Conservation (phyloP, 1,140 invertebrate species). For the Lamellibrachia luymesi region DNA sequence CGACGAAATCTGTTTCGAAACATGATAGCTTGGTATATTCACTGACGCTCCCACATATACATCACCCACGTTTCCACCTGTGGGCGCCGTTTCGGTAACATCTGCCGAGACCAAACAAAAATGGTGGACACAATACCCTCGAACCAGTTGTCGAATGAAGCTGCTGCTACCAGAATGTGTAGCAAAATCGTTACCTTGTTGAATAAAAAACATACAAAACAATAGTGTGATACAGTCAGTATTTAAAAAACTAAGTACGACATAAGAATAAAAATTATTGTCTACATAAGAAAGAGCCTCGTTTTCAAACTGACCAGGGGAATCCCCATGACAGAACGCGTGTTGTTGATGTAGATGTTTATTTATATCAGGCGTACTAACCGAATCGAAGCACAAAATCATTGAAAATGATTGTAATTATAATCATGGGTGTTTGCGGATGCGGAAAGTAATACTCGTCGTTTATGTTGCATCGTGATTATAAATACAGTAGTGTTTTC, state of each 20-base stretch:
- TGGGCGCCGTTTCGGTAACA: not conserved
- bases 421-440: conserved; percentile 48
- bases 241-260: not conserved
- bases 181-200: not conserved
- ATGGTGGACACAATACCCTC: not conserved
- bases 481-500: no score
- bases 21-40: conserved; percentile 16
- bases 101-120: not conserved
- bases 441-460: conserved; percentile 41
- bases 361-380: not conserved
- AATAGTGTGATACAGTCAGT: not conserved
- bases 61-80: not conserved
- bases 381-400: not conserved
- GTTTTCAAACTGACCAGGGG: not conserved
- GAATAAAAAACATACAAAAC: not conserved
- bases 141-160: not conserved
- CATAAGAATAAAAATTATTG: not conserved
- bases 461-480: conserved; percentile 10
- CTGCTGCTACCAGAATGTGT: not conserved
- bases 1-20: conserved; percentile 26
- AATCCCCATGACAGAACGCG: not conserved
- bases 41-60: not conserved
- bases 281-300: not conserved
- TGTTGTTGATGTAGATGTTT: not conserved
- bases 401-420: conserved; percentile 32